Conservation (phyloP, 2,888 invertebrate species). For the Nemurella pictetii region DNA sequence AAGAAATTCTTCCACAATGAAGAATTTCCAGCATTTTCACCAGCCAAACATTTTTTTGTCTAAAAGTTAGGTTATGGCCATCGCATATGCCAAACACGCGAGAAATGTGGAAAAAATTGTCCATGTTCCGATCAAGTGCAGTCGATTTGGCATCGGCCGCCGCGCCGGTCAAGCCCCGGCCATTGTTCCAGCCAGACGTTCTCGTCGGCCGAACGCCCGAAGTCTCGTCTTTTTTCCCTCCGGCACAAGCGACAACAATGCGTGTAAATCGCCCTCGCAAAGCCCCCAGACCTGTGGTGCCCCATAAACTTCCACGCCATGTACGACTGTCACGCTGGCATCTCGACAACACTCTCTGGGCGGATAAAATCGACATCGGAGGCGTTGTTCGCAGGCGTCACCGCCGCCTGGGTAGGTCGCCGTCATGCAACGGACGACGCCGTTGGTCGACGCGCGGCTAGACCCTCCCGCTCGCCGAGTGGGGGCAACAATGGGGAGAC, state of each 20-base stretch:
- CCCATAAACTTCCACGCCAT: constrained; percentile 23
- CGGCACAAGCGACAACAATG: constrained; percentile 23
- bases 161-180: neutral
- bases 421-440: neutral
- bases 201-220: neutral
- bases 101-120: neutral
- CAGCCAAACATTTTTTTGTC: neutral
- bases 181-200: neutral
- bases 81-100: neutral
- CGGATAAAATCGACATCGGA: neutral
- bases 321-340: constrained; percentile 2
- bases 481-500: constrained; percentile 22
- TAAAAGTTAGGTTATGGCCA: neutral
- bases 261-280: constrained; percentile 11
- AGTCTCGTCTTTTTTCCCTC: neutral
- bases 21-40: neutral
- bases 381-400: neutral
- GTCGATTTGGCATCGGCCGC: neutral
- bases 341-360: constrained; percentile 16
- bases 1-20: neutral
- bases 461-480: constrained; percentile 7
- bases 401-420: neutral
- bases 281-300: constrained; percentile 22
- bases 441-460: neutral
- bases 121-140: neutral